These are phyloP conservation scores for Pantherophis vulpinus DNA, from an alignment of 2,797 vertebrate genomes.

Conservation along the genomic window DNA sequence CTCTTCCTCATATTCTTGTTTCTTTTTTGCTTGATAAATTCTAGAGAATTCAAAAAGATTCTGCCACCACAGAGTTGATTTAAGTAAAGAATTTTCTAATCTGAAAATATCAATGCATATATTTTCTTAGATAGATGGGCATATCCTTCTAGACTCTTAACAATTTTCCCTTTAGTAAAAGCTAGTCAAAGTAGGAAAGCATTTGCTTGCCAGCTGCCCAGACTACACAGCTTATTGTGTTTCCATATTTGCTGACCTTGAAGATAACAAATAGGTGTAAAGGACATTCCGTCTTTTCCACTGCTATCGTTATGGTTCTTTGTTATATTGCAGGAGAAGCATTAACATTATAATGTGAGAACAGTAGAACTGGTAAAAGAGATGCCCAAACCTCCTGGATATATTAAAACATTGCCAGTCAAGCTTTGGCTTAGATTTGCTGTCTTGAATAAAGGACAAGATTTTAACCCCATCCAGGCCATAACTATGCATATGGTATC, in stretches of 20 bases:
- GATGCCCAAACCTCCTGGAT: slow-evolving; percentile 53
- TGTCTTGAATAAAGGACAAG: neutral
- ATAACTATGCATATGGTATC: neutral
- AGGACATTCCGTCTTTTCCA: slow-evolving; percentile 56
- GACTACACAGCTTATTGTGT: slow-evolving; percentile 26
- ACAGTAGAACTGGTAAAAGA: slow-evolving; percentile 45
- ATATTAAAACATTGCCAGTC: slow-evolving; percentile 52
- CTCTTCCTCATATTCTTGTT: neutral
- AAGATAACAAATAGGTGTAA: slow-evolving; percentile 61
- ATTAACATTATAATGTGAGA: slow-evolving; percentile 56
- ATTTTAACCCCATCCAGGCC: neutral
- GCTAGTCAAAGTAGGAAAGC: slow-evolving; percentile 22
- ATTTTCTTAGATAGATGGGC: slow-evolving; percentile 41
- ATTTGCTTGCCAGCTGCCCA: slow-evolving; percentile 40
- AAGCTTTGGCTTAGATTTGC: slow-evolving; percentile 46
- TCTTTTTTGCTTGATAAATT: slow-evolving; percentile 14
- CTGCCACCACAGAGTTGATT: neutral
- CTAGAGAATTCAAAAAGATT: neutral
- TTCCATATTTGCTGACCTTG: slow-evolving; percentile 65
- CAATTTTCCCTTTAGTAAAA: slow-evolving; percentile 31
- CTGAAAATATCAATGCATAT: neutral
- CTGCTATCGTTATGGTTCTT: slow-evolving; percentile 52
- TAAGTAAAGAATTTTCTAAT: neutral
- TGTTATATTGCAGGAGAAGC: slow-evolving; percentile 54
- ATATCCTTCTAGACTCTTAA: slow-evolving; percentile 21